phyloP scores from a whole-genome alignment of 2,888 invertebrate genomes.

The Campoplex capitator region DNA sequence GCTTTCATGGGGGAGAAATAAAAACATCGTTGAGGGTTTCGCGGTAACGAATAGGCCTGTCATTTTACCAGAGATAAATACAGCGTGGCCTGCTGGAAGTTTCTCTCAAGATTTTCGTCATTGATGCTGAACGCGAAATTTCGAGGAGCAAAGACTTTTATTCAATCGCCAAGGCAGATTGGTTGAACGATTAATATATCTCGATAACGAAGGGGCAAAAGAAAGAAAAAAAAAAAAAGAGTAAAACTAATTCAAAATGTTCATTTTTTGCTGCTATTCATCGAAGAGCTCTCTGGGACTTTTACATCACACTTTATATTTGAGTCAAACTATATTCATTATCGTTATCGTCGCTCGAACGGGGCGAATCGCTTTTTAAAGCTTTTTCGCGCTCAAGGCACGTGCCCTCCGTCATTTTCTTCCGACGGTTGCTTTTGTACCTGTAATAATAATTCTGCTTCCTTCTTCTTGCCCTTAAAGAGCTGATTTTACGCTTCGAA shows the following conservation, averaged over 20 bases:
- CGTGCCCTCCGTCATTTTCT: conserved; percentile 44
- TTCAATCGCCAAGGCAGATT: too few species aligned
- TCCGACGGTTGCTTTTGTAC: conserved; percentile 3
- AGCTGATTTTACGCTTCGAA: conserved; percentile 57
- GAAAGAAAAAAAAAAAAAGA: background rate
- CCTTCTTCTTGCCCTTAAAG: conserved; percentile 19
- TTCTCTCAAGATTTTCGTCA: too few species aligned
- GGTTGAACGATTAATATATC: background rate
- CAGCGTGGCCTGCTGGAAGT: background rate
- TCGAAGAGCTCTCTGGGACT: background rate
- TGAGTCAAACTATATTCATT: conserved; percentile 11
- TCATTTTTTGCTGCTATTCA: background rate
- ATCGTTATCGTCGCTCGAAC: conserved; percentile 49
- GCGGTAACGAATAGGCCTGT: conserved; percentile 17
- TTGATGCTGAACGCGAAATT: too few species aligned
- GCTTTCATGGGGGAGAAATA: background rate
- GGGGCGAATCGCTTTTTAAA: conserved; percentile 39
- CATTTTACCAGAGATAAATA: conserved; percentile 40
- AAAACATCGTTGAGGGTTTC: conserved; percentile 1
- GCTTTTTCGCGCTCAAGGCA: conserved; percentile 58
- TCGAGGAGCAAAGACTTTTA: too few species aligned
- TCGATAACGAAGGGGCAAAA: background rate
- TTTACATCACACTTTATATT: background rate
- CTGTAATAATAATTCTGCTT: conserved; percentile 36
- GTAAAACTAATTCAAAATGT: background rate